Evolutionary conservation across 2,113 vertebrate species (phyloP), one percentile per base, ranked within the genome.

Genomic region (Phalacrocorax aristotelis): DNA sequence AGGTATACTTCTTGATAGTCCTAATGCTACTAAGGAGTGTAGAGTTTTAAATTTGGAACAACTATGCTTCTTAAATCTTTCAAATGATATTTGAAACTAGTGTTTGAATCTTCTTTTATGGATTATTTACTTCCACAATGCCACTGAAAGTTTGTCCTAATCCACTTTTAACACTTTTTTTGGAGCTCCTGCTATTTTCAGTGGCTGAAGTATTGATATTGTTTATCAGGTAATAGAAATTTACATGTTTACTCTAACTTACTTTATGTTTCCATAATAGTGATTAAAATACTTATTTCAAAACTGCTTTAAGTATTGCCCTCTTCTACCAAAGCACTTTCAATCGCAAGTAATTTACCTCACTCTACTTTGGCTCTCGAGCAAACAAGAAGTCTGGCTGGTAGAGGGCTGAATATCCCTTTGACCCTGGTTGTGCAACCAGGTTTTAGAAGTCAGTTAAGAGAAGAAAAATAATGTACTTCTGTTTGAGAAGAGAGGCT

Each of bases 241-340:
- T 15, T 60, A 9, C 16, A 4, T 0, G 0, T 51, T 72, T 58
- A 14, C 2, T 82, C 23, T 76, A 58, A 48, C 4, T 75, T 70
- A 34, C 26, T 77, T 75, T 71, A 4, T 66, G 51, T 42, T 79
- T 88, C 49, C 7, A 5, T 49, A 76, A 61, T 6, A 48, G 6
- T 9, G 17, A 51, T 34, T 55, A 26, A 87, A 90, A 9, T 64
- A 40, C 44, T 70, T 78, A 46, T 77, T 85, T 71, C 23, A 17
- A 69, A 74, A 44, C 13, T 19, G 11, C 15, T 74, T 12, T 42
- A 71, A 87, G 4, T 46, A 12, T 48, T 85, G 11, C 20, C 30
- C 29, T 79, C 21, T 79, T 85, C 29, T 83, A 51, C 13, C 9
- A 18, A 66, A 80, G 25, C 6, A 48, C 25, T 82, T 89, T 42